Evolutionary conservation across 2,888 invertebrate genomes (phyloP), one percentile per base, ranked within the genome.

Genomic region (Bibio marci): DNA sequence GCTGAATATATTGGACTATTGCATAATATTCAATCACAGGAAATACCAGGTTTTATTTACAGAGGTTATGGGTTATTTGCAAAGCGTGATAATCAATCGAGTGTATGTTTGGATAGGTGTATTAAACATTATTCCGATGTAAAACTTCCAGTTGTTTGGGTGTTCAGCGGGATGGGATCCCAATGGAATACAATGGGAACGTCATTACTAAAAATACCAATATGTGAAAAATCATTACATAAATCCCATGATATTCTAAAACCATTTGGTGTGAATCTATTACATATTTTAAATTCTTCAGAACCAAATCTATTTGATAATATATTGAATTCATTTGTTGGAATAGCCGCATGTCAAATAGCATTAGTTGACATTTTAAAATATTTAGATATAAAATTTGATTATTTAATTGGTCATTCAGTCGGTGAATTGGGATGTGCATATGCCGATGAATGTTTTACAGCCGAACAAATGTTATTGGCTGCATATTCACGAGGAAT

Each of bases 101-200:
- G 22, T 8, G 8, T 22, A 6, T 8, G 22, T 6, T 6, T 22
- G 4, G 22, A 22, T 22, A 22, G 22, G 8, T 6, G 8, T 6
- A 22, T 22, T 18, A 65, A 73, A 47, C 22, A 22, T 22, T 8
- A 22, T 22, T 11, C 13, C 12, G 19, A 13, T 13, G 14, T 27
- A 18, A 22, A 19, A 5, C 15, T 28, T 12, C 39, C 31, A 35
- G 13, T 42, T 18, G 37, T 34, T 25, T 42, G 19, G 55, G 72
- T 85, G 37, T 88, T 85, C 63, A 80, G 86, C 30, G 86, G 86
- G 31, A 80, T 87, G 80, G 81, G 82, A 8, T 76, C 79, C 0
- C 81, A 83, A 52, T 85, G 83, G 81, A 62, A 73, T n/a, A 76
- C 76, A 41, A 82, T 86, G 80, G 85, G 77, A 17, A 63, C 66